Conservation (phyloP, 2,113 vertebrate genomes). For the Dasyornis broadbenti region DNA sequence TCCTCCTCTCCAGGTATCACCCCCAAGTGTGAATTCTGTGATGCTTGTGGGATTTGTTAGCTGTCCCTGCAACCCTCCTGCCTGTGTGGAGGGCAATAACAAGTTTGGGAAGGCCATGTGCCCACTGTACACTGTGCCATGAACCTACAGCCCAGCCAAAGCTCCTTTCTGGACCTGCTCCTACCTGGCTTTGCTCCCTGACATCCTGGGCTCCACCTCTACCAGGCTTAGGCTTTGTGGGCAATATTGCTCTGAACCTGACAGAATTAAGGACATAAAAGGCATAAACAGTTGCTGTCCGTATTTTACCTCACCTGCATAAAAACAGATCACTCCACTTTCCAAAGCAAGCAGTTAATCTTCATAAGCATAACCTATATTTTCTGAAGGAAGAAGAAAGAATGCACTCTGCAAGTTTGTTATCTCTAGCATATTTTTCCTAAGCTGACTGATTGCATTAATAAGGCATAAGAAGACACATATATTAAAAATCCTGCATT, state of each 20-base stretch:
- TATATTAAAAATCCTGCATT: constrained; percentile 1
- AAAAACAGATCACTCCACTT: constrained; percentile 23
- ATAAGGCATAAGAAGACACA: constrained; percentile 21
- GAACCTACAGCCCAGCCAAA: background rate
- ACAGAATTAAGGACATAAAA: background rate
- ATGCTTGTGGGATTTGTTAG: background rate
- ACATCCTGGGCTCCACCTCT: background rate
- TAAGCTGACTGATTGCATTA: constrained; percentile 12
- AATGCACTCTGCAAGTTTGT: background rate
- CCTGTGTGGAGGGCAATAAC: background rate
- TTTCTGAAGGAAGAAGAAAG: constrained; percentile 17
- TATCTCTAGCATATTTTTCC: constrained; percentile 20
- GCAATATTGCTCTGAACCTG: background rate
- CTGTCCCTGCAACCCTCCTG: background rate
- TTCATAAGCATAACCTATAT: constrained; percentile 33
- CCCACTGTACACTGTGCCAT: background rate
- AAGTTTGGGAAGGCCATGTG: accelerated
- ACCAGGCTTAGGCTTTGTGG: background rate
- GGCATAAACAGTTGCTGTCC: background rate
- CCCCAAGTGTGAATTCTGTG: background rate
- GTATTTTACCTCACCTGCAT: background rate
- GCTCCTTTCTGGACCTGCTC: background rate
- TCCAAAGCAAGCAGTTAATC: constrained; percentile 24
- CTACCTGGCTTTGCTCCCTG: background rate
- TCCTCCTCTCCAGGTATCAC: accelerated